Conservation (phyloP, 1,140 invertebrate genomes). For the Drosophila ohnishii region DNA sequence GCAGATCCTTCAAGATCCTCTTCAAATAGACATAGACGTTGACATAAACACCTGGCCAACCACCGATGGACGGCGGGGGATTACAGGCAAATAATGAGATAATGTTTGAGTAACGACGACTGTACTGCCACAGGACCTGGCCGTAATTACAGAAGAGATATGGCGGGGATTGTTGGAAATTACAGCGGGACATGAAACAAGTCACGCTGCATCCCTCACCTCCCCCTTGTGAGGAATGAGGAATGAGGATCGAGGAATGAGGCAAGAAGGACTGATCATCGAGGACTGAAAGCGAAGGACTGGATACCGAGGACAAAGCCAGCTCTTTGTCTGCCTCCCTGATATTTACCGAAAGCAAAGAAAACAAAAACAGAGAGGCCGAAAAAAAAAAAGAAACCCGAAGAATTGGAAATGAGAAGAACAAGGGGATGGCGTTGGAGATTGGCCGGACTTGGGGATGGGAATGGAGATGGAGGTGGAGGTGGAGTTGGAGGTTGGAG, state of each 20-base stretch:
- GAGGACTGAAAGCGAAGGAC: constrained; percentile 1
- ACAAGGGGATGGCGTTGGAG: constrained; percentile 1
- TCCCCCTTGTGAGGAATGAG: neutral
- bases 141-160: constrained; percentile 41
- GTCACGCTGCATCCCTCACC: constrained; percentile 16
- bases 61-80: constrained; percentile 8
- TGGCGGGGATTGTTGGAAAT: constrained; percentile 35
- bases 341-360: constrained; percentile 10
- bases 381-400: constrained; percentile 5
- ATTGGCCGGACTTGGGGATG: no score
- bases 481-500: neutral
- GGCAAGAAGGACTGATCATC: neutral
- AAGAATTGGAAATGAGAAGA: constrained; percentile 10
- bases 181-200: constrained; percentile 56
- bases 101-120: constrained; percentile 27
- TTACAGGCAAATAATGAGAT: constrained; percentile 47
- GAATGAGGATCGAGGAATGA: neutral
- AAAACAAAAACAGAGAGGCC: constrained; percentile 11
- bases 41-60: constrained; percentile 70
- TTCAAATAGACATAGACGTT: constrained; percentile 65
- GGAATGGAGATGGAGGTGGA: neutral
- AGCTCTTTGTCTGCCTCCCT: constrained; percentile 53
- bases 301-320: constrained; percentile 50
- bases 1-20: constrained; percentile 43
- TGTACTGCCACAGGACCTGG: constrained; percentile 19